These are phyloP conservation scores for Brachypodius melanocephalos DNA, from an alignment of 2,113 vertebrate species.

Conservation along the genomic window DNA sequence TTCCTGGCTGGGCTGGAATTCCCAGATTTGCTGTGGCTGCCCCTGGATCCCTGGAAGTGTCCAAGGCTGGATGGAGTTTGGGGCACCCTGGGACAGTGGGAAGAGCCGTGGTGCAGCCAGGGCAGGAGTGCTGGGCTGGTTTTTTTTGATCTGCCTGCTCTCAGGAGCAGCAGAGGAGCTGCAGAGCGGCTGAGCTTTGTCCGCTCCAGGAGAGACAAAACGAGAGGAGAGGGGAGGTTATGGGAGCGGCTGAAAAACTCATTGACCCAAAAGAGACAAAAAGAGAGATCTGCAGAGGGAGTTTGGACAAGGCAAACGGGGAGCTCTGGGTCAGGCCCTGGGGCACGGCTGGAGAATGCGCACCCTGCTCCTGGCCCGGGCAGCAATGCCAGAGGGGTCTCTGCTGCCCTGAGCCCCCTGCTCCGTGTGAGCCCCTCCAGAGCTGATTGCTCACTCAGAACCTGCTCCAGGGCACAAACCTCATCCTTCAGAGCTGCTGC, in stretches of 20 bases:
- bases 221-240: not conserved
- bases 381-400: not conserved
- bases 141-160: not conserved
- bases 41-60: not conserved
- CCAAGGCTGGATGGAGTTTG: not conserved
- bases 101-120: not conserved
- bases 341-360: accelerated
- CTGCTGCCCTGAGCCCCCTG: not conserved
- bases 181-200: not conserved
- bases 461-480: not conserved
- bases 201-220: not conserved
- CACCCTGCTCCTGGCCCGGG: not conserved
- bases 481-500: not conserved
- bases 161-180: not conserved
- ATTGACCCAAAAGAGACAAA: not conserved
- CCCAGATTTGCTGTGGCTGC: not conserved
- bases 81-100: not conserved
- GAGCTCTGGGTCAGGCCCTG: accelerated
- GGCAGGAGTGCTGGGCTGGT: not conserved
- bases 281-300: not conserved
- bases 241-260: not conserved
- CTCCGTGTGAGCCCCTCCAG: not conserved
- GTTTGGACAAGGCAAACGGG: accelerated
- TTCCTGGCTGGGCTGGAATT: not conserved
- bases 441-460: not conserved